Base-by-base conservation (phyloP, 2,888 invertebrate species). In the Ryuthela nishihirai region DNA sequence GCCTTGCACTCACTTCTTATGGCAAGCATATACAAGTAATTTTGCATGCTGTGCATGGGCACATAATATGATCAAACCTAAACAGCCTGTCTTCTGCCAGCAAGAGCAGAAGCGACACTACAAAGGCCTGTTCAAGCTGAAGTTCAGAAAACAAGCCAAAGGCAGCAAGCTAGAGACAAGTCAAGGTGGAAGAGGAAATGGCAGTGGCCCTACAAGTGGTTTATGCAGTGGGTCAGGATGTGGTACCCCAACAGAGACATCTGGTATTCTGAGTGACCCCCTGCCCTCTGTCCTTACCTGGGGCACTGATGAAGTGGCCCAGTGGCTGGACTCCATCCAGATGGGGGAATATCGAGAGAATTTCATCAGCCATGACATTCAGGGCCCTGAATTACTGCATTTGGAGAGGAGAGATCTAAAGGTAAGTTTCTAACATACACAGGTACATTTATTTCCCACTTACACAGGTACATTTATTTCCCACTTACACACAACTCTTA, bases 271-370 rank as follows among this genome's bases (percentile, higher is more conserved):
- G 7, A 41, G 45, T 24, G 50, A 54, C 20, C 52, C 46, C 10
- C 45, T 55, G 20, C 23, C 34, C 2, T 40, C 60, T n/a, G 67
- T 81, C 73, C 67, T 73, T 21, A 72, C 73, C 44, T 97, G 97
- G 97, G 86, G 88, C 26, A 84, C 88, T 7, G 84, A 85, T 48
- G 94, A 97, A 72, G 94, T 97, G 1, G 88, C 87, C 49, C 79
- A 82, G 7, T 98, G 97, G 95, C 77, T 98, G 64, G 90, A 90
- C 67, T 83, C 85, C 1, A 79, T 97, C 62, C 90, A 92, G 60
- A 81, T 98, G 12, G 83, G 83, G 1, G 94, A 97, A 72, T 97
- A 97, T 75, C 82, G 84, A 3, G 91, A 91, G n/a, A 86, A 85
- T 55, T 97, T 97, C 73, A 81, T 86, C 18, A 84, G 84, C 53